Evolutionary conservation across 2,113 vertebrate genomes (phyloP).

Genomic region (Ceyx cyanopectus): DNA sequence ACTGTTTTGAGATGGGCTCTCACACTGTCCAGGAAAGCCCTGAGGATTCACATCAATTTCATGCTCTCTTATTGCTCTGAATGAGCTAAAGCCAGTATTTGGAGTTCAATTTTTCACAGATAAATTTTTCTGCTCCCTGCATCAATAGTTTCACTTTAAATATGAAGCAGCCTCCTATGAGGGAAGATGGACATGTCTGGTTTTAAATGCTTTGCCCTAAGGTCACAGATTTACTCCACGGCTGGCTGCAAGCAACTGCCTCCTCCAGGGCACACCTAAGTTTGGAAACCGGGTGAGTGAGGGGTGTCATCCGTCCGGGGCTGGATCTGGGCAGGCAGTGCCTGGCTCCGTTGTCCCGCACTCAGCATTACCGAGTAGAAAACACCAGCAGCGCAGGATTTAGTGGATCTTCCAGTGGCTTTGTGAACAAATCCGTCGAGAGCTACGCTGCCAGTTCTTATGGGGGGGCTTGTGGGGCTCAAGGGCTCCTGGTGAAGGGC

Average conservation of each 20-base stretch:
- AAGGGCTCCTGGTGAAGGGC: not conserved
- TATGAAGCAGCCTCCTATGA: conserved; percentile 66
- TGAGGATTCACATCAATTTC: conserved; percentile 90
- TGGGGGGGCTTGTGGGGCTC: accelerated
- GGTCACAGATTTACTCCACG: not conserved
- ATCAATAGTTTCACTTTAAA: conserved; percentile 78
- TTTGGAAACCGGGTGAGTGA: not conserved
- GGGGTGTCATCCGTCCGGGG: not conserved
- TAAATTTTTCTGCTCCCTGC: conserved; percentile 71
- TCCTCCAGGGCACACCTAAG: not conserved
- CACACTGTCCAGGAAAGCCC: conserved; percentile 83
- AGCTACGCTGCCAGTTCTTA: accelerated
- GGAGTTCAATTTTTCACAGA: conserved; percentile 86
- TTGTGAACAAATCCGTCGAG: not conserved
- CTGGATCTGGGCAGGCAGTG: not conserved
- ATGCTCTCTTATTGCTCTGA: conserved; percentile 83
- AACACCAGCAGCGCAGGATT: not conserved
- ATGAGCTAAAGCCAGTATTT: conserved; percentile 83
- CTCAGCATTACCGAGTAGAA: accelerated
- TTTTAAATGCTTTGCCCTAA: conserved; percentile 52
- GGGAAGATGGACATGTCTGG: conserved; percentile 82
- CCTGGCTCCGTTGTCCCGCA: accelerated
- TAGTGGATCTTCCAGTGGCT: not conserved
- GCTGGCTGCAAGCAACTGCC: not conserved
- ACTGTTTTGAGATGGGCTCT: conserved; percentile 80